Evolutionary conservation across 2,113 vertebrate genomes (phyloP).

Genomic region (Phyllopteryx taeniolatus): DNA sequence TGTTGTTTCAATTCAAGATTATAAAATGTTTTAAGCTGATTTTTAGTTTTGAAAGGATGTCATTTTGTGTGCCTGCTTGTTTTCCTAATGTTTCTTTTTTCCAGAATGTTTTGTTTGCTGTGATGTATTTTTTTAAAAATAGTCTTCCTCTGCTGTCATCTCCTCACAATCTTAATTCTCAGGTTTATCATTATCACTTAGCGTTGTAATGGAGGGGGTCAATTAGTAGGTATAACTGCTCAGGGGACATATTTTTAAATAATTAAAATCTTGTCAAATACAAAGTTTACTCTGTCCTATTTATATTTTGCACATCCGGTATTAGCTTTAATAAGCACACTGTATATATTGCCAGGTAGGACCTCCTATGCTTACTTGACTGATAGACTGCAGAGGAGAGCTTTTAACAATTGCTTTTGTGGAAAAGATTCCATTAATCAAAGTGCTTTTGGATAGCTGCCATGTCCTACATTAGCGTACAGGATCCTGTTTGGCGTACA

Average conservation of each 20-base stretch:
- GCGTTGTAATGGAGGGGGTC: not conserved
- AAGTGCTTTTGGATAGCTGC: not conserved
- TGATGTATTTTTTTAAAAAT: constrained; percentile 35
- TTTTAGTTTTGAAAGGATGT: constrained; percentile 20
- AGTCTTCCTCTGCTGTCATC: constrained; percentile 20
- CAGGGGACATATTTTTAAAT: constrained; percentile 4
- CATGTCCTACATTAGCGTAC: constrained; percentile 4
- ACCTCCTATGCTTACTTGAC: not conserved
- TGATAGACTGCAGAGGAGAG: not conserved
- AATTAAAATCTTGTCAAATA: constrained; percentile 38
- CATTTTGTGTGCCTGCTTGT: constrained; percentile 18
- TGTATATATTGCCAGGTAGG: not conserved
- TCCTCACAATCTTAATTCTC: not conserved
- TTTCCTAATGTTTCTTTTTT: constrained; percentile 2
- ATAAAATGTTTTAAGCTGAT: constrained; percentile 23
- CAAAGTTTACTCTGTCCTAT: constrained; percentile 2
- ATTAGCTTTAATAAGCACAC: too few relatives aligned
- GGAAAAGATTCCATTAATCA: not conserved
- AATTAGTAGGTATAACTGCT: constrained; percentile 8
- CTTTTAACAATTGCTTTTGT: not conserved
- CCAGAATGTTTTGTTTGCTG: constrained; percentile 29
- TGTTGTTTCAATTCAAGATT: constrained; percentile 10
- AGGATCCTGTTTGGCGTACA: constrained; percentile 34
- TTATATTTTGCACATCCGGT: not conserved
- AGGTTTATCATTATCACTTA: constrained; percentile 14